Base-by-base conservation (phyloP, 2,113 vertebrate species). In the Cnemophilus loriae region DNA sequence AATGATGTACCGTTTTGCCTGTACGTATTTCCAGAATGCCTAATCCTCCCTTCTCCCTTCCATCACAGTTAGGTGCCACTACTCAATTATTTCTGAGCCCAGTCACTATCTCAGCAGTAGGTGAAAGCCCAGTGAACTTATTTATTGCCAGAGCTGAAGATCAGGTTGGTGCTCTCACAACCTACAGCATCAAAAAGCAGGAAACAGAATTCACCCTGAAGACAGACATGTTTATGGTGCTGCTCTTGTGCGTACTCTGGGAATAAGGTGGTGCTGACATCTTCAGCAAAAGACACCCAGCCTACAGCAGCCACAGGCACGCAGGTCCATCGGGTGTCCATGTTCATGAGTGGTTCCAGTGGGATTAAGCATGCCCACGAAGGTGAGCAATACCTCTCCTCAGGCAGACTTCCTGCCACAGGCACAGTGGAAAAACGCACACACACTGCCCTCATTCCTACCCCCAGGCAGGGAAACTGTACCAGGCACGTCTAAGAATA, bases 291-390 rank as follows among this genome's bases (percentile, higher is more conserved):
- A 55, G 24, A 30, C 13, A 21, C 16, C 8, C 46, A 92, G 44
- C 17, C 42, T 4, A 16, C 15, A 68, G 75, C 61, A 75, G 61
- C 24, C 70, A n/a, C 2, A 73, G 67, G 19, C 71, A 71, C 50
- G 23, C 7, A 5, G 5, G 0, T 13, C 63, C 55, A 10, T 0
- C 15, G 30, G 11, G 41, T 5, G 16, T 4, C 35, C 35, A 13
- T 2, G 5, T 0, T 20, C 46, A 4, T 0, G 2, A 61, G 59
- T 4, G 10, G 53, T 19, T 79, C 56, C 47, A 63, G 42, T 4
- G 35, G 3, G 4, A 73, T 19, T 42, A 24, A 63, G 56, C 59
- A 64, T 20, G 30, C 27, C 21, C 5, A 1, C 44, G 52, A 95
- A 88, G 53, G 26, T 5, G 47, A 92, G 55, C 81, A 87, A 42